phyloP scores from a whole-genome alignment of 2,113 vertebrate genomes.

The Scortum barcoo region DNA sequence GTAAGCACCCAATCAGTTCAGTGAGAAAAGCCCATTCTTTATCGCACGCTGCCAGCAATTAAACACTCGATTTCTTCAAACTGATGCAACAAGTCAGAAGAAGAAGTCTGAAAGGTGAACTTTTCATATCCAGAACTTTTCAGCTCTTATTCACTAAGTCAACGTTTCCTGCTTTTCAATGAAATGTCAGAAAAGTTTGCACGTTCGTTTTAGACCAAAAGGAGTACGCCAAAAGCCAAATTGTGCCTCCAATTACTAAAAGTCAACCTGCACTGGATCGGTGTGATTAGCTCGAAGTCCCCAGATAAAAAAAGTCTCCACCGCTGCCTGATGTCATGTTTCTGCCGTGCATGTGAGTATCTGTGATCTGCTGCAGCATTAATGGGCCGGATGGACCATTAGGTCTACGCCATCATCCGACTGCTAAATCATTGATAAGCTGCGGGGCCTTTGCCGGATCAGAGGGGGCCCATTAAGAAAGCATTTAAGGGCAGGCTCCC shows the following conservation, averaged over 20 bases:
- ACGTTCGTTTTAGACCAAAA: too few species aligned
- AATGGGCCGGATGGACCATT: conserved; percentile 60
- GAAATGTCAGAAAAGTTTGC: neutral
- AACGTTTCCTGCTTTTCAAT: too few species aligned
- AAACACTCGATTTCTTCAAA: conserved; percentile 13
- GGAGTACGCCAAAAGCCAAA: too few species aligned
- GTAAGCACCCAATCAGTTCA: conserved; percentile 42
- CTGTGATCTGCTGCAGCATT: conserved; percentile 36
- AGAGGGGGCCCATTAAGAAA: conserved; percentile 55
- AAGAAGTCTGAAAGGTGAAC: too few species aligned
- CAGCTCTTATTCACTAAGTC: neutral
- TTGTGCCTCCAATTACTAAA: too few species aligned
- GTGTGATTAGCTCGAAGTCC: neutral
- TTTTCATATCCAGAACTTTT: neutral
- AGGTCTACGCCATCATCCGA: conserved; percentile 50
- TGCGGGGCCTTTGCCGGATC: conserved; percentile 19
- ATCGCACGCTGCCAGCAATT: conserved; percentile 11
- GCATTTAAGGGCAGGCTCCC: conserved; percentile 25
- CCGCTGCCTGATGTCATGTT: conserved; percentile 32
- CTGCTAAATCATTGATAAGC: conserved; percentile 72
- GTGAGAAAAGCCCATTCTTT: conserved; percentile 8
- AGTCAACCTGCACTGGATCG: too few species aligned
- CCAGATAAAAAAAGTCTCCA: neutral
- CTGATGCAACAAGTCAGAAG: neutral
- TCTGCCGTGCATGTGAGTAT: conserved; percentile 1